phyloP scores from a whole-genome alignment of 2,113 vertebrate genomes.

The Lathamus discolor region DNA sequence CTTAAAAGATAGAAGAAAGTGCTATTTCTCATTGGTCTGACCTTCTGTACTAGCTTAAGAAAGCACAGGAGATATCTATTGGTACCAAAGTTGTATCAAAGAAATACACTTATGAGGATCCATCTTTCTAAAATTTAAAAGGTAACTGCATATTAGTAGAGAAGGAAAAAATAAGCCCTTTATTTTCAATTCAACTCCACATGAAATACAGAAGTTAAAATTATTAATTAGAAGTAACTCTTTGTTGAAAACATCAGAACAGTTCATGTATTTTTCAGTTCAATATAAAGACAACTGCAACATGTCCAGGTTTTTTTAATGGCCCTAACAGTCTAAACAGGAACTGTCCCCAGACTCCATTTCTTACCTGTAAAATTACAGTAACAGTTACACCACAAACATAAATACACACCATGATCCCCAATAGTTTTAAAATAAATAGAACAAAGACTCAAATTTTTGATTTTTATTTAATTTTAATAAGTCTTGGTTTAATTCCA shows the following conservation, averaged over 20 bases:
- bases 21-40: neutral
- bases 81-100: neutral
- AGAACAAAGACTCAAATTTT: neutral
- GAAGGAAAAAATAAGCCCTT: neutral
- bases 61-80: neutral
- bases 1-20: neutral
- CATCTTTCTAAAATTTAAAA: neutral
- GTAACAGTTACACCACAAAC: neutral
- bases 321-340: neutral
- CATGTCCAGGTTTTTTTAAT: neutral
- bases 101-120: neutral
- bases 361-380: neutral
- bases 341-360: neutral
- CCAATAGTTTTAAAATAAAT: neutral
- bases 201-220: neutral
- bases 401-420: neutral
- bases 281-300: neutral
- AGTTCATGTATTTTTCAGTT: neutral
- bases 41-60: neutral
- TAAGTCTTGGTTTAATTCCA: neutral
- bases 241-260: neutral
- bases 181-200: neutral
- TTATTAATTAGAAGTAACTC: neutral
- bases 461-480: neutral
- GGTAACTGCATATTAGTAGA: neutral